Percentiles rank a stretch among this genome's conserved stretches.
These are phyloP conservation scores for Drosophila neonasuta DNA, from an alignment of 2,888 invertebrate species.

Conservation along the genomic window DNA sequence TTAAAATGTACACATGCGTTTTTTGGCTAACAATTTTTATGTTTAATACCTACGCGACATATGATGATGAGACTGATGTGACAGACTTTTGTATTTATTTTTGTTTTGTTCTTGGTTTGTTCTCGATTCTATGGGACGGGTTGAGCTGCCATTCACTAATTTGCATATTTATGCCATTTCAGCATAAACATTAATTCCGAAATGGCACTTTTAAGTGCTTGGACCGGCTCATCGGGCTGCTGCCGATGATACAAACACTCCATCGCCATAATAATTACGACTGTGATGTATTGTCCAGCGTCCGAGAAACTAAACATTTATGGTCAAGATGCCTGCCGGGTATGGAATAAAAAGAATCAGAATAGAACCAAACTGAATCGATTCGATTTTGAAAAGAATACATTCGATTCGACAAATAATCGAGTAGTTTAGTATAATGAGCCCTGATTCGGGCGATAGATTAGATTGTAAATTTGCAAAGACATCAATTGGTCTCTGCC, in stretches of 20 bases:
- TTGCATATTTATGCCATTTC: slow-evolving; percentile 74
- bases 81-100: slow-evolving; percentile 46
- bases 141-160: slow-evolving; percentile 74
- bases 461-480: slow-evolving; percentile 54
- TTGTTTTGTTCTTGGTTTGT: slow-evolving; percentile 22
- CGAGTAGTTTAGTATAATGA: slow-evolving; percentile 41
- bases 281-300: slow-evolving; percentile 58
- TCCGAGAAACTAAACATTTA: slow-evolving; percentile 46
- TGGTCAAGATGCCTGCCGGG: slow-evolving; percentile 31
- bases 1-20: slow-evolving; percentile 44
- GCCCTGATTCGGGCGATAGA: slow-evolving; percentile 34
- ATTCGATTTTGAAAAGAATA: slow-evolving; percentile 25
- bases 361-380: slow-evolving; percentile 12
- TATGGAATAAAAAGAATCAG: slow-evolving; percentile 6
- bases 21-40: slow-evolving; percentile 51
- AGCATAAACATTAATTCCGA: slow-evolving; percentile 71
- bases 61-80: slow-evolving; percentile 36
- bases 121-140: slow-evolving; percentile 62
- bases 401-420: slow-evolving; percentile 22
- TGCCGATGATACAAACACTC: slow-evolving; percentile 34
- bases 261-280: slow-evolving; percentile 47
- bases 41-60: slow-evolving; percentile 58
- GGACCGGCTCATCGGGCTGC: slow-evolving; percentile 61
- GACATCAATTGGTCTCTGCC: slow-evolving; percentile 53
- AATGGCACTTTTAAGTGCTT: slow-evolving; percentile 76